Base-by-base conservation (phyloP, 2,113 vertebrate species). In the Artemisiospiza belli region DNA sequence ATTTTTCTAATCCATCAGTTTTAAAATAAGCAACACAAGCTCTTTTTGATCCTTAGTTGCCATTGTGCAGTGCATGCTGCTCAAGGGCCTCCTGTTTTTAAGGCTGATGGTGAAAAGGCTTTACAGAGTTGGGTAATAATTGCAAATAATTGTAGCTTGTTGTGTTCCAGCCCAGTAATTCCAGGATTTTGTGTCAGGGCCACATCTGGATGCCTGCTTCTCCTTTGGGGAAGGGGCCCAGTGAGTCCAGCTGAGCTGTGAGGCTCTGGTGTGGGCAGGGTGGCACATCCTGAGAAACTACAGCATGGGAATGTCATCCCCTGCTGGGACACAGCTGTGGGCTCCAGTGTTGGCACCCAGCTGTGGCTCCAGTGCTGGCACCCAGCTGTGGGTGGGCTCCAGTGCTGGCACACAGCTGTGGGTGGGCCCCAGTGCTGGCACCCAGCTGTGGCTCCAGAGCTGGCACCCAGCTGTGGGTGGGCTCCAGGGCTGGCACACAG, bases 191-290 rank as follows among this genome's bases (percentile, higher is more conserved):
- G 3, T 49, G 2, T 39, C 37, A 51, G 35, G 22, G 24, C 19
- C 15, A 11, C 15, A 8, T 10, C 23, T 33, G 54, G 35, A 24
- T 1, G 1, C 12, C 0, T 9, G 18, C 10, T 9, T 63, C 8
- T 43, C 22, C 35, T 39, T 10, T 61, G 67, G 49, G 27, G 39
- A 37, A 7, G 44, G 66, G 35, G 35, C 15, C 3, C 37, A 2
- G 54, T 3, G 76, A 37, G 52, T 31, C 18, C n/a, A 69, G 63
- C 68, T 61, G 10, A 25, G 37, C 41, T 61, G 58, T 12, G 14
- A 52, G 77, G 27, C 54, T 66, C 13, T 72, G 43, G 0, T 33
- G 58, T 64, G 46, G 44, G 37, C 39, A 59, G 68, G 49, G 55
- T 58, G 67, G 28, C 28, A 20, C 30, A 2, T 55, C 61, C 64